Percentiles rank a stretch among this genome's conserved stretches.
These are phyloP conservation scores for Sebastes itinus DNA, from an alignment of 2,797 vertebrate genomes.

Conservation along the genomic window DNA sequence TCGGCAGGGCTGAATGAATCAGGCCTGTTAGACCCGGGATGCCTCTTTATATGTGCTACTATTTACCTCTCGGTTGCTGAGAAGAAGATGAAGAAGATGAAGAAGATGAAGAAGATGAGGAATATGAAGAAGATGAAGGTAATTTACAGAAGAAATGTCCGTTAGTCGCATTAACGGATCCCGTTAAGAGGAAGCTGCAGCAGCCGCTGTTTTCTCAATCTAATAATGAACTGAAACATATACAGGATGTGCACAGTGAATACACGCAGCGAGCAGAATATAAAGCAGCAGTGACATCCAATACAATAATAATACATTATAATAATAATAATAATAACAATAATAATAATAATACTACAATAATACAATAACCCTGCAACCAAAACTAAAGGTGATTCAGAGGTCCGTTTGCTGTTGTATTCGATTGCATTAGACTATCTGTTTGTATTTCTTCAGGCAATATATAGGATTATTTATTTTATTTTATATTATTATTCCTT, in stretches of 20 bases:
- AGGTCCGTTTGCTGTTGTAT: neutral
- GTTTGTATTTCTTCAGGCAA: neutral
- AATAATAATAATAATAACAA: no score
- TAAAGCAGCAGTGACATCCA: neutral
- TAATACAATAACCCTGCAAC: neutral
- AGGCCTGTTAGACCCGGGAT: conserved; percentile 2
- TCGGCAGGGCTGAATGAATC: conserved; percentile 19
- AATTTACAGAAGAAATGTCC: neutral
- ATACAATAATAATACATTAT: no score
- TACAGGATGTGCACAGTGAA: neutral
- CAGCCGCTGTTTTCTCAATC: neutral
- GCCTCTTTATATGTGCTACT: neutral
- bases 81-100: neutral
- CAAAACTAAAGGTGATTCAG: neutral
- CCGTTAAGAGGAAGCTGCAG: neutral
- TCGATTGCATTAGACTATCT: neutral
- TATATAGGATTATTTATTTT: neutral
- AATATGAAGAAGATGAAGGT: neutral
- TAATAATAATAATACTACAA: no score
- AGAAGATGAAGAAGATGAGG: no score
- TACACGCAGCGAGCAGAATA: neutral
- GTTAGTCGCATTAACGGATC: neutral
- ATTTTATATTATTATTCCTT: neutral
- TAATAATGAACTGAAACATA: neutral
- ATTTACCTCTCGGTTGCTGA: no score